These are phyloP conservation scores for Coregonus suidteri DNA, from an alignment of 2,797 vertebrate genomes.

Conservation along the genomic window DNA sequence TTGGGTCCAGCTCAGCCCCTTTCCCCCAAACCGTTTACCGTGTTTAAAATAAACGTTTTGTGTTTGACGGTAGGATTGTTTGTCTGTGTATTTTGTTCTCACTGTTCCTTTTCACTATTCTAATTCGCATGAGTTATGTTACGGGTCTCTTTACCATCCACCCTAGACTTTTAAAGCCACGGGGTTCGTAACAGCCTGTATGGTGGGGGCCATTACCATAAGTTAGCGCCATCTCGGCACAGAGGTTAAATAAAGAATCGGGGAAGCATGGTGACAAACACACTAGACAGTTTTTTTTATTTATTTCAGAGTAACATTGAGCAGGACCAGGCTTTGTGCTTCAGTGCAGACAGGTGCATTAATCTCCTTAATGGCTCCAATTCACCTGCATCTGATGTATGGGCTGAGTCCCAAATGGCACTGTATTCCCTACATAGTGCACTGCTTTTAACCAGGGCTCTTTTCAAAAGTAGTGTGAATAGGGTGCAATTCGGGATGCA, in stretches of 20 bases:
- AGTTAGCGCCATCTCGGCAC: not conserved
- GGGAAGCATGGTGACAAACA: slow-evolving; percentile 21
- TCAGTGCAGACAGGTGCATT: slow-evolving; percentile 45
- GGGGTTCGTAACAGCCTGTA: not conserved
- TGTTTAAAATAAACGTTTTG: too few species aligned
- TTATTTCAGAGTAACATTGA: slow-evolving; percentile 45
- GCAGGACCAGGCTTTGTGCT: slow-evolving; percentile 34
- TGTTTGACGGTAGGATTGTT: too few species aligned
- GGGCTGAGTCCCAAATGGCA: not conserved
- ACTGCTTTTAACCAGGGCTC: not conserved
- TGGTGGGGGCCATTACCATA: not conserved
- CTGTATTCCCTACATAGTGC: not conserved
- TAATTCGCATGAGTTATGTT: too few species aligned
- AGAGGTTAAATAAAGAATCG: not conserved
- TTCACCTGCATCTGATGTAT: slow-evolving; percentile 52
- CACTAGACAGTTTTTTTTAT: slow-evolving; percentile 27
- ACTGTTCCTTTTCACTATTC: too few species aligned
- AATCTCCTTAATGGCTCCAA: slow-evolving; percentile 54
- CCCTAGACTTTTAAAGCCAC: too few species aligned
- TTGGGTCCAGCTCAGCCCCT: too few species aligned
- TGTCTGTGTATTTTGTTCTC: too few species aligned
- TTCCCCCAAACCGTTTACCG: too few species aligned
- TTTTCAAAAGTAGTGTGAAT: not conserved
- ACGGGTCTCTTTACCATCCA: too few species aligned
- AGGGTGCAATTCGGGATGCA: too few species aligned